These are phyloP conservation scores for Amazona guildingii DNA, from an alignment of 2,113 vertebrate species.

Conservation along the genomic window DNA sequence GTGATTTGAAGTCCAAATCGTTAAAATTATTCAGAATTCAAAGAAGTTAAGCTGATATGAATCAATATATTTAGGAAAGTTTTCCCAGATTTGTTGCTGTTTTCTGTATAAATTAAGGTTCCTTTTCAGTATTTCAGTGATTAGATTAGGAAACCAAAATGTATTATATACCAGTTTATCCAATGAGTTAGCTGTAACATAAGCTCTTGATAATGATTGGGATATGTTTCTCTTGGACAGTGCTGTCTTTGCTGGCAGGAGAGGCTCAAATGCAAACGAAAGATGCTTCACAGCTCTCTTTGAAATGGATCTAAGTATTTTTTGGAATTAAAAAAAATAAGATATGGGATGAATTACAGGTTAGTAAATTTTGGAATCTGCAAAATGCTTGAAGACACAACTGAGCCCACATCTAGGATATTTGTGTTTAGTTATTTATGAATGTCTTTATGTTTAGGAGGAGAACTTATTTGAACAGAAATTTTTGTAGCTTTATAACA, in stretches of 20 bases:
- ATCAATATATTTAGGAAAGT: neutral
- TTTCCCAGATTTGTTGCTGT: neutral
- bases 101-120: neutral
- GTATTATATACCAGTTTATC: neutral
- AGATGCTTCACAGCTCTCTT: neutral
- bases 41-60: neutral
- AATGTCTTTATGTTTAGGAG: neutral
- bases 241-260: neutral
- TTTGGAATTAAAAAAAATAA: neutral
- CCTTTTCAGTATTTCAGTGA: neutral
- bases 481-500: neutral
- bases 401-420: neutral
- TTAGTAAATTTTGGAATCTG: neutral
- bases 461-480: neutral
- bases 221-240: neutral
- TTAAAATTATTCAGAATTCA: neutral
- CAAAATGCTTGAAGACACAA: neutral
- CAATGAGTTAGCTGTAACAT: neutral
- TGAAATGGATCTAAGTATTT: neutral
- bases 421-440: neutral
- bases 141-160: neutral
- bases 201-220: neutral
- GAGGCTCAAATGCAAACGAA: neutral
- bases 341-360: neutral
- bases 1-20: neutral